Evolutionary conservation across 2,797 vertebrate genomes (phyloP).

Genomic region (Botia kubotai): DNA sequence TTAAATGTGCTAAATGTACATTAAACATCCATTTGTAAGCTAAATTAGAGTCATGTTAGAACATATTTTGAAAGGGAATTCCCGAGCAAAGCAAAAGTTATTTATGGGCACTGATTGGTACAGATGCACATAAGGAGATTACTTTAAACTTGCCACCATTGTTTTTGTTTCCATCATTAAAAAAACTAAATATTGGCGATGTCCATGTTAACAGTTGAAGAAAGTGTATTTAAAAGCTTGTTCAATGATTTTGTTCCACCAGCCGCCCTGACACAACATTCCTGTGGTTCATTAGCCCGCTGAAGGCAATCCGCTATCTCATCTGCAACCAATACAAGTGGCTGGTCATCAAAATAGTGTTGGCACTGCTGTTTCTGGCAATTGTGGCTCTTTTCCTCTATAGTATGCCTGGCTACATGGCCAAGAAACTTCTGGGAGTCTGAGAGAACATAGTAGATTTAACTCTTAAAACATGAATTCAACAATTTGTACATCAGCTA

Average conservation of each 20-base stretch:
- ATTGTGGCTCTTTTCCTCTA: slow-evolving; percentile 93
- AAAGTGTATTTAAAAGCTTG: slow-evolving; percentile 17
- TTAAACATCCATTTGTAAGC: neutral
- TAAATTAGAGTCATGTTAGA: neutral
- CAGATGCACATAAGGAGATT: neutral
- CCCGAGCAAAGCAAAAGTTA: neutral
- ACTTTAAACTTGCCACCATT: neutral
- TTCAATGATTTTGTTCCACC: slow-evolving; percentile 59
- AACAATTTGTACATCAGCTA: slow-evolving; percentile 19
- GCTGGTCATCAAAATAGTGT: slow-evolving; percentile 93
- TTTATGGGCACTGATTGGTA: neutral
- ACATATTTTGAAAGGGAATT: neutral
- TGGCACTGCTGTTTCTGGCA: slow-evolving; percentile 85
- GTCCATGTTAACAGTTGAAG: neutral
- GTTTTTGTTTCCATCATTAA: neutral
- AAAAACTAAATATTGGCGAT: neutral
- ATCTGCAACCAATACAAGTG: slow-evolving; percentile 96
- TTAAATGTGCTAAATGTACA: neutral
- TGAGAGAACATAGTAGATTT: slow-evolving; percentile 63
- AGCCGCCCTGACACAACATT: slow-evolving; percentile 94
- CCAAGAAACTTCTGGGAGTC: slow-evolving; percentile 91
- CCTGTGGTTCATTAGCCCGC: slow-evolving; percentile 92
- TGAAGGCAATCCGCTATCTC: slow-evolving; percentile 93
- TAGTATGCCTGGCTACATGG: slow-evolving; percentile 96
- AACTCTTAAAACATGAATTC: neutral